Base-by-base conservation (phyloP, 64 coral and sea anemone genomes). In the Stylophora pistillata region DNA sequence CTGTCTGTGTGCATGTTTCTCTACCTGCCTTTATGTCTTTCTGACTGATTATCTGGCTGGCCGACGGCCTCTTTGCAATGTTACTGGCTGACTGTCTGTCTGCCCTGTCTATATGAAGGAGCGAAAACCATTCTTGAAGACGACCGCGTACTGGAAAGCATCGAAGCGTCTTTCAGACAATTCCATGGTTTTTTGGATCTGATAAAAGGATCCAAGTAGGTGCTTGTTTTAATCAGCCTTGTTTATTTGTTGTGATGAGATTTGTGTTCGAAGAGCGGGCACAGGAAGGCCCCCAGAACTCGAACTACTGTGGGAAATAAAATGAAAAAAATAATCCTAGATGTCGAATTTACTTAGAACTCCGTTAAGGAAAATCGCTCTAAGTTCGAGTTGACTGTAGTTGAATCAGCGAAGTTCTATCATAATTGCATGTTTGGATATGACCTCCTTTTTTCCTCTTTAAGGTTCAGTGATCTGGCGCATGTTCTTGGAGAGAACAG, bases 111-210 rank as follows among this genome's bases (percentile, higher is more conserved):
- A 73, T 30, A 7, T 87, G 74, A 10, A 73, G 70, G 70, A 87
- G 72, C 72, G n/a, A 85, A 32, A 56, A 93, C 86, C 13, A 73
- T 96, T 55, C 74, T 96, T 17, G 94, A 96, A 76, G 96, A 98
- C 60, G 96, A 98, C 55, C 90, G 87, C 23, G 94, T 98, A 28
- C 70, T 98, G 15, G 96, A 98, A 53, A 98, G 96, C 30, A 98
- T 98, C n/a, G 96, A 98, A 78, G 90, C 93, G 23, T 98, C 96
- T 14, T 98, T 98, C 58, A 93, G 92, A 64, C 96, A 98, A 58
- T 98, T 98, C 56, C 92, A 98, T 13, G 83, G 79, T 21, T 98
- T 98, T 72, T 56, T 98, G 5, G 96, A 98, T 86, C 82, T 98
- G 20, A 76, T 98, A 32, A 98, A 95, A 78, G 93, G 96, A 62